Conservation (phyloP, 1,140 invertebrate species). For the Drosophila subpulchrella region DNA sequence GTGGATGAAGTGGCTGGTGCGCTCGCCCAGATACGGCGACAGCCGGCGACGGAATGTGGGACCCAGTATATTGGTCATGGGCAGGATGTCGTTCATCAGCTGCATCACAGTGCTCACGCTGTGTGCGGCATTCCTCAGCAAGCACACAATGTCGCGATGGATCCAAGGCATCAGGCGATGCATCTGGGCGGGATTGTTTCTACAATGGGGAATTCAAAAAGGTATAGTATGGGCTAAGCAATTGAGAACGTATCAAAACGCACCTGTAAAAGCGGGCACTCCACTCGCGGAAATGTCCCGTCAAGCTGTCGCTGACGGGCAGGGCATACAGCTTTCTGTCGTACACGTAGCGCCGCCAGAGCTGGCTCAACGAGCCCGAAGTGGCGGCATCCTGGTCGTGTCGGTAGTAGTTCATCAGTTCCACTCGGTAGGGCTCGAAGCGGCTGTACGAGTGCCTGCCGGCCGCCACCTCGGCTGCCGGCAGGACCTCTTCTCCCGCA, state of each 20-base stretch:
- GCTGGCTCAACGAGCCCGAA: slow-evolving; percentile 63
- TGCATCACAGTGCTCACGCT: slow-evolving; percentile 89
- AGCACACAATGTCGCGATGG: slow-evolving; percentile 91
- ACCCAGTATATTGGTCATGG: slow-evolving; percentile 89
- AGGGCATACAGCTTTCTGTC: slow-evolving; percentile 90
- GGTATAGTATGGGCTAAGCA: slow-evolving; percentile 6
- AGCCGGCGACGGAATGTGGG: slow-evolving; percentile 89
- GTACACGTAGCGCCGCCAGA: slow-evolving; percentile 90
- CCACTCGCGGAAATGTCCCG: slow-evolving; percentile 89
- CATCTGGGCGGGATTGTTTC: slow-evolving; percentile 91
- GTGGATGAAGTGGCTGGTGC: slow-evolving; percentile 93
- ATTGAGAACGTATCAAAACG: too few species aligned
- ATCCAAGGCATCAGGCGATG: slow-evolving; percentile 95
- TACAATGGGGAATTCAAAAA: slow-evolving; percentile 71
- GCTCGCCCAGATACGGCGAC: slow-evolving; percentile 85
- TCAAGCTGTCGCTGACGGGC: slow-evolving; percentile 87
- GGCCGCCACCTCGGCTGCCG: slow-evolving; percentile 7
- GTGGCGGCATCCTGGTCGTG: slow-evolving; percentile 65
- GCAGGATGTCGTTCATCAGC: slow-evolving; percentile 89
- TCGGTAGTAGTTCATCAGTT: slow-evolving; percentile 71
- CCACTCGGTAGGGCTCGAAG: slow-evolving; percentile 67
- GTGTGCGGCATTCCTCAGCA: slow-evolving; percentile 88
- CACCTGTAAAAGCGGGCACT: slow-evolving; percentile 91
- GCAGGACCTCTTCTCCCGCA: slow-evolving; percentile 37
- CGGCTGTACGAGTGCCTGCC: slow-evolving; percentile 51